These are phyloP conservation scores for Drosophila varians DNA, from an alignment of 1,140 invertebrate genomes.

Conservation along the genomic window DNA sequence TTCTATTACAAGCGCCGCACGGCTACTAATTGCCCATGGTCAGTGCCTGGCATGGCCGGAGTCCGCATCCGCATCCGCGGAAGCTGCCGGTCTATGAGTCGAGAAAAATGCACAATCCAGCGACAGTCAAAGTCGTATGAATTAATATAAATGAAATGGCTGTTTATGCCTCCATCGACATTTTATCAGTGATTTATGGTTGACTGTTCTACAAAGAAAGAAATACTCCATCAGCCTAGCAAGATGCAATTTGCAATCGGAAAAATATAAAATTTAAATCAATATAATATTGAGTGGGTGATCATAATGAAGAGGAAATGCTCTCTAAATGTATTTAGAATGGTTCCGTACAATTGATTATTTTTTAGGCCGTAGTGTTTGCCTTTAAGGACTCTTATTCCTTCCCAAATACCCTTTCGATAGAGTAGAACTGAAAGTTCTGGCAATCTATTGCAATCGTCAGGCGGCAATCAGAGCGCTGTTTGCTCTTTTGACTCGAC, in stretches of 20 bases:
- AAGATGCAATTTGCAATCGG: conserved; percentile 36
- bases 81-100: conserved; percentile 26
- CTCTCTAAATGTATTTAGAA: too few relatives aligned
- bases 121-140: conserved; percentile 24
- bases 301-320: neutral
- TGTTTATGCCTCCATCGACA: conserved; percentile 27
- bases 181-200: conserved; percentile 70
- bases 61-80: conserved; percentile 20
- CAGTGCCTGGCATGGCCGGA: conserved; percentile 32
- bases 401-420: neutral
- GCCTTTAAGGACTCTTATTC: too few relatives aligned
- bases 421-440: neutral
- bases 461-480: conserved; percentile 59
- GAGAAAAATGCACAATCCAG: conserved; percentile 26
- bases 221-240: conserved; percentile 29
- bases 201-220: conserved; percentile 16
- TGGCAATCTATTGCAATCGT: conserved; percentile 25
- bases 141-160: conserved; percentile 57
- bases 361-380: neutral
- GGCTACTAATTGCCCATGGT: conserved; percentile 60
- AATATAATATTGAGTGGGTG: neutral
- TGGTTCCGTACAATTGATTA: too few relatives aligned
- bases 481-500: conserved; percentile 68
- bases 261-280: conserved; percentile 25
- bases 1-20: conserved; percentile 58